Evolutionary conservation across 2,888 invertebrate species (phyloP).

Genomic region (Notodonta dromedarius): DNA sequence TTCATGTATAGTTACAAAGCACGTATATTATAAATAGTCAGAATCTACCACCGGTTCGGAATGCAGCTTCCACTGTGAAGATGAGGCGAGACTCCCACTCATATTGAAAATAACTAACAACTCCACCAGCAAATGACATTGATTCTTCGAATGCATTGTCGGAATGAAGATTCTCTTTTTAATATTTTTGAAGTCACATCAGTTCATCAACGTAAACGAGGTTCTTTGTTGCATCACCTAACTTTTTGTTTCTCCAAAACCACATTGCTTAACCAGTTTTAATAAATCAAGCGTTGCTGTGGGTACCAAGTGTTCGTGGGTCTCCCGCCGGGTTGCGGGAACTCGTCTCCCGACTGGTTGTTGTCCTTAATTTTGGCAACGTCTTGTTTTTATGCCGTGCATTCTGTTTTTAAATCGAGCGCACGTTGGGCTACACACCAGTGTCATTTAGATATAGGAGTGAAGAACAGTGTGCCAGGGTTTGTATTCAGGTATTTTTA

Average conservation of each 20-base stretch:
- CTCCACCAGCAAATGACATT: too few species aligned
- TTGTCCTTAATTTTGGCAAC: slow-evolving; percentile 2
- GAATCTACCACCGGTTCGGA: too few species aligned
- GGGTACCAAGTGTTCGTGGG: not conserved
- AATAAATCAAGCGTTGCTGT: not conserved
- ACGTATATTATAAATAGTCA: too few species aligned
- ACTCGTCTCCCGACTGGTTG: not conserved
- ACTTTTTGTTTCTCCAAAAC: not conserved
- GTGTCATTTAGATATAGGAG: slow-evolving; percentile 17
- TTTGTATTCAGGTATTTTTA: not conserved
- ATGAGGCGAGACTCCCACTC: too few species aligned
- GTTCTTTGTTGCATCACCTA: not conserved
- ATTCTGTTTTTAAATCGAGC: not conserved
- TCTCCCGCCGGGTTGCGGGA: slow-evolving; percentile 6
- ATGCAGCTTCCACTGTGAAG: too few species aligned
- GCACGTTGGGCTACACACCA: slow-evolving; percentile 1
- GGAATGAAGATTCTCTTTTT: too few species aligned
- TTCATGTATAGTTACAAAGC: too few species aligned
- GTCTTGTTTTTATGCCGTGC: not conserved
- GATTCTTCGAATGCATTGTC: too few species aligned
- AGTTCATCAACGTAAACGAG: too few species aligned
- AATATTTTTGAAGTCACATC: too few species aligned
- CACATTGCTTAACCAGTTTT: slow-evolving; percentile 2
- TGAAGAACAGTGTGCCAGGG: slow-evolving; percentile 9
- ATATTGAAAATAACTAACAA: too few species aligned